These are phyloP conservation scores for Eumaeus atala DNA, from an alignment of 1,140 invertebrate genomes.

Conservation along the genomic window DNA sequence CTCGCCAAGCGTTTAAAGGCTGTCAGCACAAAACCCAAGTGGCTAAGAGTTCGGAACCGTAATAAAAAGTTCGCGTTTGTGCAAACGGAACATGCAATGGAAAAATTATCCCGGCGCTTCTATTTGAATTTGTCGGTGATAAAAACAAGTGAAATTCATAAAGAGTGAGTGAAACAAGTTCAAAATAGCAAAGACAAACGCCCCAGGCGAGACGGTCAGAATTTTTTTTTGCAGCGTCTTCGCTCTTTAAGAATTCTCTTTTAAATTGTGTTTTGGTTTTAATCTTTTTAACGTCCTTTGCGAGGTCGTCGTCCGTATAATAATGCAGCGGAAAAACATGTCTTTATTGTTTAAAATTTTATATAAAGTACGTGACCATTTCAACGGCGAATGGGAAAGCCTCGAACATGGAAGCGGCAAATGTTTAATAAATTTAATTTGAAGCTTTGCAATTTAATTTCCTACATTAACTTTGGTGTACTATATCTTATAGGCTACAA, in stretches of 20 bases:
- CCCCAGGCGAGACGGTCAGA: conserved; percentile 45
- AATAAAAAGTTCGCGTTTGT: conserved; percentile 29
- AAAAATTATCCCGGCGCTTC: conserved; percentile 33
- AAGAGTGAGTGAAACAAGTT: conserved; percentile 63
- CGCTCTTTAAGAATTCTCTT: conserved; percentile 69
- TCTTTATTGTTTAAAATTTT: conserved; percentile 23
- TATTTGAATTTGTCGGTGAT: conserved; percentile 57
- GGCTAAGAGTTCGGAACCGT: conserved; percentile 2
- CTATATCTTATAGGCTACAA: too few species aligned
- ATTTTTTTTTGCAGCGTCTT: conserved; percentile 66
- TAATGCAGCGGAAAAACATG: conserved; percentile 36
- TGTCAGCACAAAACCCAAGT: too few species aligned
- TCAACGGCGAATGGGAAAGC: too few species aligned
- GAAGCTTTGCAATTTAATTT: too few species aligned
- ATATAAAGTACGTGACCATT: neutral
- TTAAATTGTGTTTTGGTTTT: conserved; percentile 68
- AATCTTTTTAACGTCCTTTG: conserved; percentile 62
- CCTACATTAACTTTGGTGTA: too few species aligned
- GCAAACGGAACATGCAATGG: conserved; percentile 32
- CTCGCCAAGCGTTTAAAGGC: too few species aligned
- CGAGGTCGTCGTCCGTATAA: conserved; percentile 46
- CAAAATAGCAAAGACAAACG: conserved; percentile 69
- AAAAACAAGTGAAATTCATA: conserved; percentile 70
- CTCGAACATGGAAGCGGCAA: neutral
- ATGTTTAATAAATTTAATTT: too few species aligned